Conservation (phyloP, 1,140 invertebrate species). For the Chrysoperla carnea region DNA sequence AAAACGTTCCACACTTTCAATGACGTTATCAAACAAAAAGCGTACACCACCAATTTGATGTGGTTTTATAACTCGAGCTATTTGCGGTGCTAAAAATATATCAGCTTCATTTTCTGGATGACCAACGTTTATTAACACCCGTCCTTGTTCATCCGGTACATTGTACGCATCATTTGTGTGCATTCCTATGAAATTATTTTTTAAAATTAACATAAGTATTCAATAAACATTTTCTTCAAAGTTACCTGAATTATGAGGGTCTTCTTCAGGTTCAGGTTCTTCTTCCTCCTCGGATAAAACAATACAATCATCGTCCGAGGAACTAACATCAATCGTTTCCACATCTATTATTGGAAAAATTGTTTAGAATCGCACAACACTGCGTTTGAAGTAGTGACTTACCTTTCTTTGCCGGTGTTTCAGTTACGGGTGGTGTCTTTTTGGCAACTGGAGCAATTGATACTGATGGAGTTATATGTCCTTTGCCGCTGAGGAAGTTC, state of each 20-base stretch:
- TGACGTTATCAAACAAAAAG: slow-evolving; percentile 92
- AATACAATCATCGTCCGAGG: slow-evolving; percentile 66
- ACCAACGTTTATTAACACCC: slow-evolving; percentile 90
- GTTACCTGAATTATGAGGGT: slow-evolving; percentile 34
- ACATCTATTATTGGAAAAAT: slow-evolving; percentile 20
- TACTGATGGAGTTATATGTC: slow-evolving; percentile 29
- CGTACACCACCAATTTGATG: slow-evolving; percentile 93
- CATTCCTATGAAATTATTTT: slow-evolving; percentile 28
- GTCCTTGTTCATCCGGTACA: slow-evolving; percentile 75
- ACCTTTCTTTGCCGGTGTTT: neutral
- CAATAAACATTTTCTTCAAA: too few relatives aligned
- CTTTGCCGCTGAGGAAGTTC: neutral
- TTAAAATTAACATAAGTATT: too few relatives aligned
- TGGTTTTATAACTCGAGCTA: slow-evolving; percentile 84
- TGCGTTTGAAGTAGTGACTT: neutral
- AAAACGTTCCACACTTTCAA: slow-evolving; percentile 77
- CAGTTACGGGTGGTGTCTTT: slow-evolving; percentile 5
- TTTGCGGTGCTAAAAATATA: slow-evolving; percentile 84
- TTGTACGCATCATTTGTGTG: slow-evolving; percentile 87
- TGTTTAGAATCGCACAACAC: neutral
- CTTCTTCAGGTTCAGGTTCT: slow-evolving; percentile 36
- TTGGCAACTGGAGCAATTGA: slow-evolving; percentile 31
- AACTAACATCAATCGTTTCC: slow-evolving; percentile 46
- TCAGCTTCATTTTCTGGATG: slow-evolving; percentile 85
- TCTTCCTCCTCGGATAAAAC: slow-evolving; percentile 51